Conservation (phyloP, 2,113 vertebrate genomes). For the Delphinus delphis region DNA sequence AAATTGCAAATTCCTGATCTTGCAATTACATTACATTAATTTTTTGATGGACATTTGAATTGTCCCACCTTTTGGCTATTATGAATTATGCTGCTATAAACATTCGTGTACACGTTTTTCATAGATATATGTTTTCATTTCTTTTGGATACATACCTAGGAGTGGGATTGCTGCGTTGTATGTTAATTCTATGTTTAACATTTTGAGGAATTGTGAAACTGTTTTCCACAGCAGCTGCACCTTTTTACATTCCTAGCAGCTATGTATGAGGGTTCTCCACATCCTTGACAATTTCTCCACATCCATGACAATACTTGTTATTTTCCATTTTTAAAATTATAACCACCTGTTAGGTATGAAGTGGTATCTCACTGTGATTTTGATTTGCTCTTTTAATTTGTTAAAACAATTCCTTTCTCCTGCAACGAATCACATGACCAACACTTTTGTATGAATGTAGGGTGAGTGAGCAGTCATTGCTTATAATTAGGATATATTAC, state of each 20-base stretch:
- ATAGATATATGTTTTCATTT: neutral
- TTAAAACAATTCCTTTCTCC: neutral
- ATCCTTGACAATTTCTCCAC: too few species aligned
- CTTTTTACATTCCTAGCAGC: too few species aligned
- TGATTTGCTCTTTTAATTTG: neutral
- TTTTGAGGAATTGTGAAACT: too few species aligned
- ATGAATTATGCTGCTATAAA: too few species aligned
- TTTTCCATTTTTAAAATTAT: too few species aligned
- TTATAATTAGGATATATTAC: neutral
- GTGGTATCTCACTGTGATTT: neutral
- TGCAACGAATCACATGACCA: neutral
- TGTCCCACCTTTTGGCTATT: too few species aligned
- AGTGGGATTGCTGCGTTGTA: neutral
- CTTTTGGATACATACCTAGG: neutral
- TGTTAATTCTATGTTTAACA: too few species aligned
- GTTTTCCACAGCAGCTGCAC: too few species aligned
- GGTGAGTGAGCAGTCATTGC: neutral
- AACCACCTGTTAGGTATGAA: too few species aligned
- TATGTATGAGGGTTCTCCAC: too few species aligned
- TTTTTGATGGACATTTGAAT: neutral
- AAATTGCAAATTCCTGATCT: neutral
- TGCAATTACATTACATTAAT: neutral
- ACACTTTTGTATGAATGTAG: neutral
- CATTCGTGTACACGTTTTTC: too few species aligned
- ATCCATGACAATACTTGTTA: too few species aligned